Conservation (phyloP, 2,113 vertebrate genomes). For the Tetraodon nigroviridis region DNA sequence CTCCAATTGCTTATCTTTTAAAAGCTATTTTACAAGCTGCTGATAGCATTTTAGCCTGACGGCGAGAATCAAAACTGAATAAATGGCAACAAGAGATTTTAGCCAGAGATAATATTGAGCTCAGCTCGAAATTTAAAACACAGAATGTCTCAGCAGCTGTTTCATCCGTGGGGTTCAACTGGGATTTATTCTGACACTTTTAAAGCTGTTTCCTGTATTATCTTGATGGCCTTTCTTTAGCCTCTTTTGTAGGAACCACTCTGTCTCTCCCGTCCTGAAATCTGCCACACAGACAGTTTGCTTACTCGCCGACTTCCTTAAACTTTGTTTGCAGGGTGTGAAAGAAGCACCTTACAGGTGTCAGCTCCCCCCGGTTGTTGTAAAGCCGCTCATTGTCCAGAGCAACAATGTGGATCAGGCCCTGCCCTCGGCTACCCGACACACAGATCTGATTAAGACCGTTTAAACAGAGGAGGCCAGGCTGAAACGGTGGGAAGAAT, state of each 20-base stretch:
- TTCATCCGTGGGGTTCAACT: background rate
- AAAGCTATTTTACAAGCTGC: conserved; percentile 15
- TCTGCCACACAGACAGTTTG: conserved; percentile 17
- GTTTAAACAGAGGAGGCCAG: conserved; percentile 48
- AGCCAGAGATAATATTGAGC: background rate
- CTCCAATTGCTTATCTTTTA: conserved; percentile 4
- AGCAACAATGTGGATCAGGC: conserved; percentile 46
- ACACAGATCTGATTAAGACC: conserved; percentile 58
- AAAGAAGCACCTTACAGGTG: conserved; percentile 52
- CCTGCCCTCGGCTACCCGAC: conserved; percentile 38
- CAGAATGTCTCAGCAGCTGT: background rate
- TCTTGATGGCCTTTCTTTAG: conserved; percentile 9
- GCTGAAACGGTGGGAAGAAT: conserved; percentile 49
- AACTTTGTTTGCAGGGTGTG: conserved; percentile 43
- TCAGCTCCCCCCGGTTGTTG: conserved; percentile 30
- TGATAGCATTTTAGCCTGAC: conserved; percentile 4
- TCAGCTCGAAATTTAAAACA: conserved; percentile 17
- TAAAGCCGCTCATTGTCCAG: conserved; percentile 51
- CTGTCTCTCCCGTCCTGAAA: conserved; percentile 9
- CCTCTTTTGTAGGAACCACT: conserved; percentile 1
- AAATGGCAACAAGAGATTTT: conserved; percentile 16
- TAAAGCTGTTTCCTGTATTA: background rate
- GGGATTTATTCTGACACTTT: background rate
- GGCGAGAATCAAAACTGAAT: conserved; percentile 6
- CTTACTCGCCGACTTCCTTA: conserved; percentile 36